Percentiles rank a stretch among this genome's conserved stretches.
phyloP scores from a whole-genome alignment of 2,888 invertebrate genomes.

The Macrophya annulata region DNA sequence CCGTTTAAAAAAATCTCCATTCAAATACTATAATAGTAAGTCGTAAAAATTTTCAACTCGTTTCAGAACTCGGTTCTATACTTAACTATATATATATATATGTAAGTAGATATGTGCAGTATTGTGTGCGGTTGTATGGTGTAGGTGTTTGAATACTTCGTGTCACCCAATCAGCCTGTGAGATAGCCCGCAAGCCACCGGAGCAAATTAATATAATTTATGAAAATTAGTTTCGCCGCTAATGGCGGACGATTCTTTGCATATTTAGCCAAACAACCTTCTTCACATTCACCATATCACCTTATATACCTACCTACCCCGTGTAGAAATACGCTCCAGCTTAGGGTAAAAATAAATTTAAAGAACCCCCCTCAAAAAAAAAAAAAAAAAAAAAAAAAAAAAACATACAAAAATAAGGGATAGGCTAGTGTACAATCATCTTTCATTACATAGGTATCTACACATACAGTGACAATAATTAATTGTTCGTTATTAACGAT shows the following conservation, averaged over 20 bases:
- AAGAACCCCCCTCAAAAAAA: not conserved
- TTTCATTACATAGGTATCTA: not conserved
- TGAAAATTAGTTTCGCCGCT: constrained; percentile 51
- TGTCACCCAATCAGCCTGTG: constrained; percentile 36
- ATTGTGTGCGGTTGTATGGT: not conserved
- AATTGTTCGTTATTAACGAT: constrained; percentile 11
- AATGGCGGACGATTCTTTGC: constrained; percentile 70
- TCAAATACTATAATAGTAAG: not conserved
- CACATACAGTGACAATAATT: not conserved
- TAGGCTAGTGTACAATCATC: not conserved
- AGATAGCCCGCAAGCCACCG: constrained; percentile 21
- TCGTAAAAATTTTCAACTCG: constrained; percentile 26
- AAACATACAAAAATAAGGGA: too few species aligned
- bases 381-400: not conserved
- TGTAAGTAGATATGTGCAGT: too few species aligned
- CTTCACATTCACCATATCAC: not conserved
- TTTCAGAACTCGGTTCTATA: not conserved
- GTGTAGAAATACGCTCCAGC: not conserved
- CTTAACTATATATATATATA: too few species aligned
- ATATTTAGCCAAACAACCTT: constrained; percentile 23
- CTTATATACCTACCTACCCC: not conserved
- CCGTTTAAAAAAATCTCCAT: not conserved
- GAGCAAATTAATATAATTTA: constrained; percentile 59
- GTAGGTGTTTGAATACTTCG: not conserved
- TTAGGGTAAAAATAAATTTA: not conserved